phyloP scores from a whole-genome alignment of 2,113 vertebrate genomes.

The Ictidomys tridecemlineatus region DNA sequence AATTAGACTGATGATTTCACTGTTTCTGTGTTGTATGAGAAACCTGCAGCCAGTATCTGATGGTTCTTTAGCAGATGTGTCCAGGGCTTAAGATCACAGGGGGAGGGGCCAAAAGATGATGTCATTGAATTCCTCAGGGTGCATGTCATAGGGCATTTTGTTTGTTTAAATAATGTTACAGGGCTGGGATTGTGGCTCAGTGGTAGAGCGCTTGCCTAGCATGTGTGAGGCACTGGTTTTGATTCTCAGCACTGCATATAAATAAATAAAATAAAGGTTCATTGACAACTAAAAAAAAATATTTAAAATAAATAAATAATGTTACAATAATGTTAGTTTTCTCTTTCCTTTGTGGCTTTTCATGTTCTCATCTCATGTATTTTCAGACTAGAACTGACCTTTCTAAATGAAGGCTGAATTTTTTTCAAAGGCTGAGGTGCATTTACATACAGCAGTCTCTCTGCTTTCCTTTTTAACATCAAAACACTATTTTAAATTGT shows the following conservation, averaged over 20 bases:
- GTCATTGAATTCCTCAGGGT: constrained; percentile 12
- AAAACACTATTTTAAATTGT: constrained; percentile 4
- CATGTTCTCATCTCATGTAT: background rate
- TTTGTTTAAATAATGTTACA: background rate
- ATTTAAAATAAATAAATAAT: no score
- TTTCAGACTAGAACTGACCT: background rate
- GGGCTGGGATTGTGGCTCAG: no score
- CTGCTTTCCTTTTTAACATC: background rate
- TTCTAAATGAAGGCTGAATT: background rate
- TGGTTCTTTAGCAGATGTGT: background rate
- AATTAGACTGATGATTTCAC: background rate
- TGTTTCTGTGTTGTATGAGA: constrained; percentile 26
- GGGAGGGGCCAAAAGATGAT: background rate
- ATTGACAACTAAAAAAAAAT: no score
- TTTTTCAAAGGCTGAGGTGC: background rate
- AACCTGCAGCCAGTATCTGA: background rate
- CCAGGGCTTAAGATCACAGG: background rate
- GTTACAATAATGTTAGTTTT: background rate
- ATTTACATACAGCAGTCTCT: background rate
- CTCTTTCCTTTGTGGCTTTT: background rate
- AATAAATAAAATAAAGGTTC: no score
- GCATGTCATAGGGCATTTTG: background rate
- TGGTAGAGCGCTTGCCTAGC: no score
- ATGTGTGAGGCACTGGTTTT: no score
- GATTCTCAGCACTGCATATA: no score